phyloP scores from a whole-genome alignment of 2,888 invertebrate genomes.

The Vannuccia rotundouncinata region DNA sequence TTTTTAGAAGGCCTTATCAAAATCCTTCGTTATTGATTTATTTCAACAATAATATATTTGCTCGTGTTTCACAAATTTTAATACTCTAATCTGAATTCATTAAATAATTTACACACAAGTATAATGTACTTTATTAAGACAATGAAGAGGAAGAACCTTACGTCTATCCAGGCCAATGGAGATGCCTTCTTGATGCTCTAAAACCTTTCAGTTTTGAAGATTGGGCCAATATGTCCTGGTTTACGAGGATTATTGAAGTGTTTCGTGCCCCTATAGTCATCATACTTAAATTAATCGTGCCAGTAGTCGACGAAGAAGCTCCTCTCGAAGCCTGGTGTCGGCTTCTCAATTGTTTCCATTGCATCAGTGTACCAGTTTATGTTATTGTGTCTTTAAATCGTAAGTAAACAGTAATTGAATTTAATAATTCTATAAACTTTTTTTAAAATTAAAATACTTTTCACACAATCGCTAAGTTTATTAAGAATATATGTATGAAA shows the following conservation, averaged over 20 bases:
- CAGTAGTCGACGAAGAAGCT: slow-evolving; percentile 14
- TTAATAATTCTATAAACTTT: not conserved
- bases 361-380: not conserved
- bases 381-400: not conserved
- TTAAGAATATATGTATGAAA: no score
- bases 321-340: not conserved
- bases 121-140: no score
- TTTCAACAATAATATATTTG: no score
- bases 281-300: not conserved
- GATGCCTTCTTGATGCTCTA: not conserved
- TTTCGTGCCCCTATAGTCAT: not conserved
- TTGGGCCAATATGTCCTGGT: not conserved
- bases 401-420: not conserved
- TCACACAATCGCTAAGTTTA: no score
- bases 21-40: no score
- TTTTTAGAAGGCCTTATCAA: no score
- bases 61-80: no score
- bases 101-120: no score
- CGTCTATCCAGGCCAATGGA: not conserved
- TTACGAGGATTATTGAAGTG: not conserved
- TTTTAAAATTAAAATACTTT: no score
- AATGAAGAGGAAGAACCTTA: no score
- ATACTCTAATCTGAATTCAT: no score
- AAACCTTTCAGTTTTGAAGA: not conserved
- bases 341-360: slow-evolving; percentile 16